phyloP scores from a whole-genome alignment of 2,113 vertebrate species.

The Cyanocitta stelleri region DNA sequence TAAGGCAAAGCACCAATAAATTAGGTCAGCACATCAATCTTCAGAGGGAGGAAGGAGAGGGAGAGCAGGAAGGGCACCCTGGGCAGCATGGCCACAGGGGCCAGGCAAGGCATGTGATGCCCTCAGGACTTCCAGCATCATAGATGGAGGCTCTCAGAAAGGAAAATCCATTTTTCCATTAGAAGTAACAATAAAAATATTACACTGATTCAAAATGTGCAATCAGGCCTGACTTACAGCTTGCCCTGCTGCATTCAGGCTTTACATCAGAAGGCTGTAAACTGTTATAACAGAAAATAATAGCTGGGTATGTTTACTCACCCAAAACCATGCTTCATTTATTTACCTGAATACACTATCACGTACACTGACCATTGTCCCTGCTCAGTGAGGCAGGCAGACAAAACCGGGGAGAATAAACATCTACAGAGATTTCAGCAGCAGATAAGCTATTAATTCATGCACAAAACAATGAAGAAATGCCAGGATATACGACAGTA shows the following conservation, averaged over 20 bases:
- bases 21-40: background rate
- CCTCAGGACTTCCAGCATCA: background rate
- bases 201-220: constrained; percentile 15
- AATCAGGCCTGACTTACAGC: constrained; percentile 12
- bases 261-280: background rate
- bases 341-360: constrained; percentile 17
- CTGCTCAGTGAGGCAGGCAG: background rate
- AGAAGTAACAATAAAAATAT: constrained; percentile 30
- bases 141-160: background rate
- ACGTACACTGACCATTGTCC: background rate
- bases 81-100: background rate
- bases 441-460: constrained; percentile 34
- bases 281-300: constrained; percentile 22
- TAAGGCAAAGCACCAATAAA: background rate
- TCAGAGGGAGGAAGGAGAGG: background rate
- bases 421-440: background rate
- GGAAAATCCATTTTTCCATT: constrained; percentile 35
- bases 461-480: constrained; percentile 21
- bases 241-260: constrained; percentile 8
- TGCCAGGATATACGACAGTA: background rate
- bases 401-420: background rate
- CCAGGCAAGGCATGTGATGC: background rate
- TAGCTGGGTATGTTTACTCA: constrained; percentile 7
- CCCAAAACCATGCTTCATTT: constrained; percentile 19
- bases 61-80: background rate